phyloP scores from a whole-genome alignment of 2,888 invertebrate species.

The Hirtodrosophila confusa region DNA sequence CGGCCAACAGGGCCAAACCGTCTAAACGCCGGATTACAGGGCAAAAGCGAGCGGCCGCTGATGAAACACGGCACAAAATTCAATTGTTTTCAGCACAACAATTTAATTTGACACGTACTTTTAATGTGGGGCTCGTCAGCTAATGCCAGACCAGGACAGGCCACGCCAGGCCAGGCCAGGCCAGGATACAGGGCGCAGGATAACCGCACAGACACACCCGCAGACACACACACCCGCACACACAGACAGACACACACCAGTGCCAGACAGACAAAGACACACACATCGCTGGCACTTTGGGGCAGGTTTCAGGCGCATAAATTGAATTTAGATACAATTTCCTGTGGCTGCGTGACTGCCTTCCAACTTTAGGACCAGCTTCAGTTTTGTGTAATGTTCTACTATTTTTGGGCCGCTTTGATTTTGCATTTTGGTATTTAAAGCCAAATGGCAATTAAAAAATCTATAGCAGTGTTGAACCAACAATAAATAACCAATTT shows the following conservation, averaged over 20 bases:
- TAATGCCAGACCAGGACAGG: constrained; percentile 56
- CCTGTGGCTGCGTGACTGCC: constrained; percentile 75
- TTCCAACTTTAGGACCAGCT: constrained; percentile 9
- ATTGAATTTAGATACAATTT: constrained; percentile 80
- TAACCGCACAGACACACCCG: constrained; percentile 22
- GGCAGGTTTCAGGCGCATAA: constrained; percentile 60
- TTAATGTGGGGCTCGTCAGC: constrained; percentile 66
- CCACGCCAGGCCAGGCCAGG: constrained; percentile 10
- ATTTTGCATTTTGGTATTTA: constrained; percentile 28
- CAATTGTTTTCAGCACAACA: constrained; percentile 75
- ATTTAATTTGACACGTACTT: constrained; percentile 78
- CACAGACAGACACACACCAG: constrained; percentile 13
- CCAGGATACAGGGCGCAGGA: constrained; percentile 20
- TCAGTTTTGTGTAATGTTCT: constrained; percentile 5
- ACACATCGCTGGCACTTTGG: constrained; percentile 38
- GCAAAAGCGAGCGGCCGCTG: constrained; percentile 39
- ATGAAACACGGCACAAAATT: constrained; percentile 71
- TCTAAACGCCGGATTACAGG: constrained; percentile 49
- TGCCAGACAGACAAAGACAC: constrained; percentile 11
- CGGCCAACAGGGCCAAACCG: constrained; percentile 36
- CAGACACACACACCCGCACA: constrained; percentile 7
- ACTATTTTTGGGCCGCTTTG: constrained; percentile 20
- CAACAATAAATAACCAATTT: constrained; percentile 74
- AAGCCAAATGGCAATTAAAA: constrained; percentile 29
- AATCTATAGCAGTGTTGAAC: constrained; percentile 45